Evolutionary conservation across 2,888 invertebrate genomes (phyloP).

Genomic region (Phyllotreta striolata): DNA sequence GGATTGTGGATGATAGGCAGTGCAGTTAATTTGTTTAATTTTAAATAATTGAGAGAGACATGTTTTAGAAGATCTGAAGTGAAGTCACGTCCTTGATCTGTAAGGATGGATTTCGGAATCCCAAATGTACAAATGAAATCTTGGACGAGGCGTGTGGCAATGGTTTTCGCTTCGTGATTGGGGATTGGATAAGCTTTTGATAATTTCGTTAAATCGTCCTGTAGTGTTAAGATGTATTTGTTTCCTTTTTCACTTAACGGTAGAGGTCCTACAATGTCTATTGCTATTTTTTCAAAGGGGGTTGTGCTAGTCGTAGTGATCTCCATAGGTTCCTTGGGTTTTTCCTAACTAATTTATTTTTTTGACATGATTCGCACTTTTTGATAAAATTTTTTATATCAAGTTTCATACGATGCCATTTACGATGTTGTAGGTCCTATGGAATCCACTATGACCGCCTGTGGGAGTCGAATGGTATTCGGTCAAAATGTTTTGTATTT

Average conservation of each 20-base stretch:
- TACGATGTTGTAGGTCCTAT: conserved; percentile 44
- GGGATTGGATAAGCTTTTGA: conserved; percentile 46
- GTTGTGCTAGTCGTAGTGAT: neutral
- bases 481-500: conserved; percentile 26
- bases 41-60: conserved; percentile 5
- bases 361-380: conserved; percentile 43
- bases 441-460: conserved; percentile 46
- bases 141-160: conserved; percentile 43
- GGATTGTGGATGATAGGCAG: conserved; percentile 40
- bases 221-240: conserved; percentile 47
- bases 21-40: conserved; percentile 32
- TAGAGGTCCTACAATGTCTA: conserved; percentile 50
- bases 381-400: conserved; percentile 42
- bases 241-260: conserved; percentile 38
- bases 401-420: conserved; percentile 44
- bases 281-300: conserved; percentile 42
- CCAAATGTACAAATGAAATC: conserved; percentile 44
- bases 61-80: conserved; percentile 29
- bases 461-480: conserved; percentile 42
- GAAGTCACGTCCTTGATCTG: conserved; percentile 48
- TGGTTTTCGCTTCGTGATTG: conserved; percentile 43
- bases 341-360: conserved; percentile 7
- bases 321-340: neutral
- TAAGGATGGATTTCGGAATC: conserved; percentile 46
- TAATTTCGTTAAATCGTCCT: conserved; percentile 45